Evolutionary conservation across 1,140 invertebrate species (phyloP), one percentile per base, ranked within the genome.

Genomic region (Chionoecetes opilio): DNA sequence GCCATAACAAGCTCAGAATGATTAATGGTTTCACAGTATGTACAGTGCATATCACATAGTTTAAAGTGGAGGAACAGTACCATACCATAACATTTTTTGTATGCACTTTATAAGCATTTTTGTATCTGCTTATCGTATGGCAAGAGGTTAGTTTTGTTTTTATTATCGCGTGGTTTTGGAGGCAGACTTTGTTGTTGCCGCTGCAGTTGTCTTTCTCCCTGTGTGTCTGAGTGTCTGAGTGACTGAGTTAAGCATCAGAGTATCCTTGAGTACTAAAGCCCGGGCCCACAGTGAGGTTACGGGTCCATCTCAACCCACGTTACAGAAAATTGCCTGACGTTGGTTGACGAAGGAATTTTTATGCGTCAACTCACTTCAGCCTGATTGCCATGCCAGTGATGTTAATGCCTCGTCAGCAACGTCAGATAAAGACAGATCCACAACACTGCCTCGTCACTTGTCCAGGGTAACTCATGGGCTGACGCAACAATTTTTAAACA

Each of bases 21-120:
- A 86, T 32, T 86, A 3, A 32, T 86, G 35, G 32, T 75, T 75
- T 75, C 63, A 75, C 21, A 26, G 21, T 35, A 38, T 86, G 84
- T 86, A 86, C 84, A 86, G 84, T 26, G 35, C 35, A 86, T 86
- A 86, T 86, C 84, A 86, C 84, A 35, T 38, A 86, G 84, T 86
- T 31, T 86, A 86, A 38, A 86, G 35, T 26, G 35, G 9, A 35
- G 29, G 84, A 75, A 75, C 63, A 75, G 26, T 86, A 86, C 84
- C 35, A 34, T 86, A 86, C 32, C 32, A 86, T n/a, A n/a, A n/a
- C n/a, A n/a, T n/a, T n/a, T 86, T 38, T 86, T 86, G 35, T 86
- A 86, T 86, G 84, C 84, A 86, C 84, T 86, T 86, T 86, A 38
- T 86, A 86, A 86, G 35, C n/a, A 26, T 35, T 35, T 35, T 86